Conservation (phyloP, 92 coral and sea anemone genomes). For the Phymanthus crucifer region DNA sequence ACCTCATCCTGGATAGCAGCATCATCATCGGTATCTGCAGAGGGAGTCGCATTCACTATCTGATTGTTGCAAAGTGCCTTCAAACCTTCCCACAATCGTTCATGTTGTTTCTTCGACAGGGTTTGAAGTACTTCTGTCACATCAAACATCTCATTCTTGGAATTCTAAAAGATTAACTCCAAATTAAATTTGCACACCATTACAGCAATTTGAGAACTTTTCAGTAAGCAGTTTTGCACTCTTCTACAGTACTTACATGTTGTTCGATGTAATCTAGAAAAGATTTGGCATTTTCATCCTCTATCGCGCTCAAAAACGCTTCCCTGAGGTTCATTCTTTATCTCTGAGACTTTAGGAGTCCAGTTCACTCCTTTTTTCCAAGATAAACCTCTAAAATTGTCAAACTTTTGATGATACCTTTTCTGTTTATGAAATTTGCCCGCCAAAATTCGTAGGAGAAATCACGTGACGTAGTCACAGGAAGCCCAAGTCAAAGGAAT, state of each 20-base stretch:
- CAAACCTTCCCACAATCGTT: constrained; percentile 78
- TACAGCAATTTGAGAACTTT: neutral
- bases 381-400: neutral
- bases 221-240: too few relatives aligned
- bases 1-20: constrained; percentile 31
- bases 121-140: constrained; percentile 85
- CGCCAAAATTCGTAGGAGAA: constrained; percentile 25
- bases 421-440: constrained; percentile 23
- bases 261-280: constrained; percentile 77
- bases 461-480: constrained; percentile 17
- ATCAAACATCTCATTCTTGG: constrained; percentile 86
- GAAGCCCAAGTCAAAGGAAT: too few relatives aligned
- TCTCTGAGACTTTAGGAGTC: neutral
- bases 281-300: constrained; percentile 51
- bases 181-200: neutral
- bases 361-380: neutral
- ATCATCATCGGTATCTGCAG: constrained; percentile 35
- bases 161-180: constrained; percentile 51
- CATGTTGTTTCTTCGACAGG: constrained; percentile 79
- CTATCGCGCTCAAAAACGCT: constrained; percentile 61
- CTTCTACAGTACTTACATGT: constrained; percentile 51
- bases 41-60: constrained; percentile 48
- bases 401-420: neutral
- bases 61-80: constrained; percentile 51
- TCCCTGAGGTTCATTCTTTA: constrained; percentile 57